Evolutionary conservation across 2,797 vertebrate genomes (phyloP), one percentile per base, ranked within the genome.

Genomic region (Sebastes cheni): DNA sequence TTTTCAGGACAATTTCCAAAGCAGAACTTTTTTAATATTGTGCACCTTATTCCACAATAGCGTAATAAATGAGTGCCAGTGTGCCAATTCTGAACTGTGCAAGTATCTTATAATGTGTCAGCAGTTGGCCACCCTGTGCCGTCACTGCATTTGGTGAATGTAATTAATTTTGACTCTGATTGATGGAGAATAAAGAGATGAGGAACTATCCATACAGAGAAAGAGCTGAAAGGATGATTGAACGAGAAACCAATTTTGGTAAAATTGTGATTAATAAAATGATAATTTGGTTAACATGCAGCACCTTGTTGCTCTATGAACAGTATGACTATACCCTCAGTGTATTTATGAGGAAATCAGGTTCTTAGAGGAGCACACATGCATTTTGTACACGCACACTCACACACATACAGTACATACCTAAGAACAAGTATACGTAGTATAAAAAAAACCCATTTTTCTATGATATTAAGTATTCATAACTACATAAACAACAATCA

Each of bases 131-230:
- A 55, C 55, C 8, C 22, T 55, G 23, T 29, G 32, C 62, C 5
- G 2, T 58, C 52, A 27, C 55, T 25, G 23, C 42, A 60, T 8
- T 67, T n/a, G 1, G 36, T 10, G 30, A 32, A 74, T 78, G 72
- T 50, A 75, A 70, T 76, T 71, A 70, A 54, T 56, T 70, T 64
- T 72, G 58, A 85, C 73, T 67, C 27, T 82, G 78, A 83, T 42
- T 67, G 60, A 85, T 81, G 75, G 20, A 55, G 58, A 52, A 52
- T 52, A 20, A 46, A 46, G 42, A 46, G 42, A 46, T 46, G 29
- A 46, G 36, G 18, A 74, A 46, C 29, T 23, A 42, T 64, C 30
- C 27, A 61, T n/a, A 55, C 10, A 36, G 72, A 60, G 14, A 59
- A 69, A 66, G 29, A 71, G 34, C n/a, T 56, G 27, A 68, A 65